A percentile compares a stretch with the other conserved stretches of the same genome.
Conservation (phyloP, 2,113 vertebrate genomes). For the Takifugu flavidus region DNA sequence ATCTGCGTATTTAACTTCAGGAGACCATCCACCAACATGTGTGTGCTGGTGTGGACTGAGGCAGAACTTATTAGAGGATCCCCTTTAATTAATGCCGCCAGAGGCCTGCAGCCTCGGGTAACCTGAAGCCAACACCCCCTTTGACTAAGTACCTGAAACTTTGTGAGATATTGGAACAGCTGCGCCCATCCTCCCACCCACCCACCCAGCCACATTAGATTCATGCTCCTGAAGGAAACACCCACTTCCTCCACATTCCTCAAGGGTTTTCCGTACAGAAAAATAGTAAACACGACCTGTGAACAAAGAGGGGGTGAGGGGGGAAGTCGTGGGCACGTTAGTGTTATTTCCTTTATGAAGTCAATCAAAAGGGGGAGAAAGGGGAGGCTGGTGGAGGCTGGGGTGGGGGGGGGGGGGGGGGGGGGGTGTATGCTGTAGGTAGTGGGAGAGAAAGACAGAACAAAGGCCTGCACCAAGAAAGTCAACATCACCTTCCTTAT, state of each 20-base stretch:
- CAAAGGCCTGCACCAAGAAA: slow-evolving; percentile 47
- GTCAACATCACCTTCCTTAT: slow-evolving; percentile 32
- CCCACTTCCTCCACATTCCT: slow-evolving; percentile 75
- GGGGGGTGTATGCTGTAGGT: slow-evolving; percentile 47
- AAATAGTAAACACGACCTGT: slow-evolving; percentile 74
- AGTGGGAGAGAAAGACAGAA: slow-evolving; percentile 25
- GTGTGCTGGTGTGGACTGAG: slow-evolving; percentile 34
- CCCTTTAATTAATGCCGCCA: slow-evolving; percentile 46
- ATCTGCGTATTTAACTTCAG: neutral
- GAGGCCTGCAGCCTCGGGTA: slow-evolving; percentile 27
- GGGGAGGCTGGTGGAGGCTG: slow-evolving; percentile 21
- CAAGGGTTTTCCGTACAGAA: slow-evolving; percentile 72
- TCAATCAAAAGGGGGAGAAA: slow-evolving; percentile 63
- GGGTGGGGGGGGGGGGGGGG: neutral
- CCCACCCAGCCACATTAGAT: slow-evolving; percentile 51
- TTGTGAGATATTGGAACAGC: slow-evolving; percentile 37
- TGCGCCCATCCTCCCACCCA: slow-evolving; percentile 18
- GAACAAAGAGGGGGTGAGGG: slow-evolving; percentile 49
- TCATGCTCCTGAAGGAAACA: slow-evolving; percentile 58
- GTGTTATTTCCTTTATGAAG: slow-evolving; percentile 71
- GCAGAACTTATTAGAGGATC: slow-evolving; percentile 28
- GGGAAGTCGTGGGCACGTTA: slow-evolving; percentile 32
- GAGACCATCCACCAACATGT: neutral
- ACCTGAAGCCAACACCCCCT: slow-evolving; percentile 33
- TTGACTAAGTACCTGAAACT: slow-evolving; percentile 54